phyloP scores from a whole-genome alignment of 2,888 invertebrate genomes.

The Amphipoea oculea region DNA sequence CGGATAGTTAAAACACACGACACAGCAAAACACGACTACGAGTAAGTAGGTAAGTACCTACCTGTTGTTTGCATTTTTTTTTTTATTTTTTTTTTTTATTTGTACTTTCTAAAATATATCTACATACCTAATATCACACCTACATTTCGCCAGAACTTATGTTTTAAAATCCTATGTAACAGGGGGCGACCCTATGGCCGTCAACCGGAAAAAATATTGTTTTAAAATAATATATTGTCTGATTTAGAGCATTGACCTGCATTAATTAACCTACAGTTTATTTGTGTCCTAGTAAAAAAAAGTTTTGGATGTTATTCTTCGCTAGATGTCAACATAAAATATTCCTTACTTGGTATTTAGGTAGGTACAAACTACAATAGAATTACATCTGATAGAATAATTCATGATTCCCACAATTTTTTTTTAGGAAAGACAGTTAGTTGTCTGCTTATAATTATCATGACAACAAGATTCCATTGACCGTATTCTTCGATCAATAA shows the following conservation, averaged over 20 bases:
- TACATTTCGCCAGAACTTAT: not conserved
- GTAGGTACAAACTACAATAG: not conserved
- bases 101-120: too few relatives aligned
- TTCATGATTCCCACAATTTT: not conserved
- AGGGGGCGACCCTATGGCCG: not conserved
- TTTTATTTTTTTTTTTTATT: not conserved
- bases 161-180: not conserved
- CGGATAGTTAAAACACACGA: not conserved
- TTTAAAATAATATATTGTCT: not conserved
- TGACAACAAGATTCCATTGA: not conserved
- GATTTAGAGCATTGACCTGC: not conserved
- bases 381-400: slow-evolving; percentile 9
- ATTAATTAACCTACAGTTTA: not conserved
- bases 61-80: not conserved
- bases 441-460: not conserved
- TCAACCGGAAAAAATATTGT: not conserved
- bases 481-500: not conserved
- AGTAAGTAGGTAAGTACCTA: too few relatives aligned
- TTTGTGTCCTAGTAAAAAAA: not conserved
- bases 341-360: not conserved
- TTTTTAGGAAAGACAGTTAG: not conserved
- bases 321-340: not conserved
- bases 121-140: too few relatives aligned
- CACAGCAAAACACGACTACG: not conserved
- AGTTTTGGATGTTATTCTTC: too few relatives aligned